Conservation (phyloP, 2,888 invertebrate species). For the Pseudolycoriella hygida region DNA sequence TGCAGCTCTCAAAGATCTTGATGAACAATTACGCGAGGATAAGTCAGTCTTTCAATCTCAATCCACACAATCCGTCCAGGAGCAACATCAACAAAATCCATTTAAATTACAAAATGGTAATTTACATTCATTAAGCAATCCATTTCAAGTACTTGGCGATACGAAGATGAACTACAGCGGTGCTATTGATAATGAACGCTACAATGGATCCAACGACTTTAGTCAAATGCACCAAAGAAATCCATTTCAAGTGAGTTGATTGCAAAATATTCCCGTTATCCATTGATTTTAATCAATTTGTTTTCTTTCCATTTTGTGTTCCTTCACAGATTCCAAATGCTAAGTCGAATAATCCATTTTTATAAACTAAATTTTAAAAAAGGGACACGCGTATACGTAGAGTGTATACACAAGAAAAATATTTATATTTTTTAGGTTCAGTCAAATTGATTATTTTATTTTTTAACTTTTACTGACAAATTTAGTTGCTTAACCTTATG, state of each 20-base stretch:
- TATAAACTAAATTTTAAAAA: no score
- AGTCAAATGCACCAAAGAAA: background rate
- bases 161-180: conserved; percentile 9
- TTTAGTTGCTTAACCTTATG: no score
- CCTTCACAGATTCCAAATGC: background rate
- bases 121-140: conserved; percentile 13
- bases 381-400: no score
- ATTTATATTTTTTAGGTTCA: no score
- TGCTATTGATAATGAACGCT: conserved; percentile 13
- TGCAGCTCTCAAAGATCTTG: conserved; percentile 88
- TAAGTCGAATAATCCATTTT: background rate
- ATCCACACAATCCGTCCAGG: background rate
- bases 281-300: background rate
- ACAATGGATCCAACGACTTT: conserved; percentile 12
- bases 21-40: conserved; percentile 44
- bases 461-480: no score
- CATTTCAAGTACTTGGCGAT: conserved; percentile 19
- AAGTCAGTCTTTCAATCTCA: conserved; percentile 1
- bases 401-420: no score
- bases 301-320: background rate
- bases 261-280: background rate
- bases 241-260: background rate
- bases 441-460: no score
- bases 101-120: background rate
- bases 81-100: background rate